A percentile compares a stretch with the other conserved stretches of the same genome.
Evolutionary conservation across 2,113 vertebrate genomes (phyloP).

Genomic region (Hepsetus odoe): DNA sequence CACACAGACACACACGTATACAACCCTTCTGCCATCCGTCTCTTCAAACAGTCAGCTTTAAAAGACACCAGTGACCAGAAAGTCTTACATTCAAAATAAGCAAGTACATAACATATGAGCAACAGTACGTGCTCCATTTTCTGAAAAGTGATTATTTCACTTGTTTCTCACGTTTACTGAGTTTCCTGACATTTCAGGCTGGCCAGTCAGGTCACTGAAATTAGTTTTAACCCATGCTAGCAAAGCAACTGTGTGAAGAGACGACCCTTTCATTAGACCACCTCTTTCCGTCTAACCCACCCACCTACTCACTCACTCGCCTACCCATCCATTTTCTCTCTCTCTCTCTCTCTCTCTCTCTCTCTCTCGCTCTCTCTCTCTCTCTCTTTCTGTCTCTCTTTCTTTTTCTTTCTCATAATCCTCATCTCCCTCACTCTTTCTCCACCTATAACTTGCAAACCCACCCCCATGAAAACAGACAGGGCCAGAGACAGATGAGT

Average conservation of each 20-base stretch:
- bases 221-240: background rate
- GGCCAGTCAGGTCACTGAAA: constrained; percentile 2
- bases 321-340: background rate
- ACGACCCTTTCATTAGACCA: constrained; percentile 4
- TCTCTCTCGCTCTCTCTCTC: constrained; percentile 5
- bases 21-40: background rate
- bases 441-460: background rate
- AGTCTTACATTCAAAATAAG: background rate
- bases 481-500: constrained; percentile 7
- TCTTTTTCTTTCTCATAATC: background rate
- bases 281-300: constrained; percentile 4
- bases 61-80: background rate
- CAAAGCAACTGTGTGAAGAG: constrained; percentile 3
- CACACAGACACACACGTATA: constrained; percentile 16
- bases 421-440: no score
- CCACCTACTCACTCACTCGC: constrained; percentile 7
- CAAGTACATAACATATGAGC: background rate
- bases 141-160: background rate
- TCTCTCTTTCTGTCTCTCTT: background rate
- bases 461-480: background rate
- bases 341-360: background rate
- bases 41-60: constrained; percentile 9
- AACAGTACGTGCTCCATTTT: background rate
- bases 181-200: background rate
- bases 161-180: background rate